These are phyloP conservation scores for Vireo altiloquus DNA, from an alignment of 2,113 vertebrate species.

Conservation along the genomic window DNA sequence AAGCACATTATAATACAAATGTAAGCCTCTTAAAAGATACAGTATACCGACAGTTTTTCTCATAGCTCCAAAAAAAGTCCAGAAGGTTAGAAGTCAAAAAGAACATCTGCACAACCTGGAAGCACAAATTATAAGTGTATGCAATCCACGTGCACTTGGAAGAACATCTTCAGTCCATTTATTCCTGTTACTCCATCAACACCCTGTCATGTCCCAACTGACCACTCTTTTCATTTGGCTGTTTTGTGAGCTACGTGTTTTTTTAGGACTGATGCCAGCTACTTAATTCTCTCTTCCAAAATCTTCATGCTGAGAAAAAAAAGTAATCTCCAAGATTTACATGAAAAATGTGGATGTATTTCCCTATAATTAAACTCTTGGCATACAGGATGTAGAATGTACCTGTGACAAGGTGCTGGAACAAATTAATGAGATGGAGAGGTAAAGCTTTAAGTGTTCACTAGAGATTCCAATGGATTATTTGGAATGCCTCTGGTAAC, in stretches of 20 bases:
- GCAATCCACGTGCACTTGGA: not conserved
- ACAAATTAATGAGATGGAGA: not conserved
- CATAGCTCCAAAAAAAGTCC: not conserved
- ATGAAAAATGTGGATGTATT: not conserved
- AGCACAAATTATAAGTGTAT: not conserved
- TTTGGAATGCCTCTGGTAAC: not conserved
- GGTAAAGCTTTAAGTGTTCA: not conserved
- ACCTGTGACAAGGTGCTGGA: constrained; percentile 20
- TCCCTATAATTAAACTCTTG: not conserved
- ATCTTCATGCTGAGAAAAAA: not conserved
- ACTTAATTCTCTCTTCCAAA: not conserved
- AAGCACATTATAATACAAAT: not conserved
- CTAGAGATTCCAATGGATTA: not conserved
- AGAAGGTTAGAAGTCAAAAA: not conserved
- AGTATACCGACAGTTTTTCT: not conserved
- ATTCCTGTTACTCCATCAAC: not conserved
- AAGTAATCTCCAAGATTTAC: not conserved
- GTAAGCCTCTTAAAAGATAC: not conserved
- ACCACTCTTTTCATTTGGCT: not conserved
- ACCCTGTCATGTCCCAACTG: not conserved
- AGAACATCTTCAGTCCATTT: not conserved
- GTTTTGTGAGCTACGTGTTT: not conserved
- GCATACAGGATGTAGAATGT: not conserved
- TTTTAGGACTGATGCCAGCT: not conserved
- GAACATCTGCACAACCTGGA: not conserved